Base-by-base conservation (phyloP, 2,113 vertebrate genomes). In the Hymenochirus boettgeri region DNA sequence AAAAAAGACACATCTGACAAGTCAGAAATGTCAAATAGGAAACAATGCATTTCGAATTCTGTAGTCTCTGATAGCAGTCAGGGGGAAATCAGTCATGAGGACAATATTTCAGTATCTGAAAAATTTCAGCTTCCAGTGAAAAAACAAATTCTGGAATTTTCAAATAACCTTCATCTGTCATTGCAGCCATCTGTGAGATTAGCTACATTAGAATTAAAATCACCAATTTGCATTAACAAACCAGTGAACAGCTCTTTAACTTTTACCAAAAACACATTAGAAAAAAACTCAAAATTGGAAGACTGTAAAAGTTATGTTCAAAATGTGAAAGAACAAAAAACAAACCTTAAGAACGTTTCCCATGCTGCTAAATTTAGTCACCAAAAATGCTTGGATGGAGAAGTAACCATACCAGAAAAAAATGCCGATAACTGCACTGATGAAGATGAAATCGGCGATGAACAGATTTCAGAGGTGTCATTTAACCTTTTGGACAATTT, bases 401-500 rank as follows among this genome's bases (percentile, higher is more conserved):
- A 24, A 13, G 21, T n/a, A 12, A 15, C n/a, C 22, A 9, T 18
- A 26, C n/a, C 56, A 29, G 25, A 42, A 6, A 24, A 18, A 27
- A 45, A 25, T 1, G 5, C 19, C 56, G 62, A 77, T 60, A 46
- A 22, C 7, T 54, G 71, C 4, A 23, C 13, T 29, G 2, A 0
- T 3, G 1, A 1, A 21, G 47, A 25, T 13, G n/a, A 74, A 10
- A 10, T 47, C 29, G 37, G 42, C 13, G 13, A 69, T 22, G 19
- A 77, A 12, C 42, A 70, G 2, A 31, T 80, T 42, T 61, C 77
- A 73, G 75, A 84, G n/a, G 62, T 88, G 27, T 81, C 71, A 62
- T 90, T 89, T 61, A 80, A 81, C 71, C 62, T 90, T 2, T 19
- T 77, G 53, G 77, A 70, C 12, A 58, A 71, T 73, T 85, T 88